These are phyloP conservation scores for Agrenia bidenticulata DNA, from an alignment of 2,888 invertebrate species.

Conservation along the genomic window DNA sequence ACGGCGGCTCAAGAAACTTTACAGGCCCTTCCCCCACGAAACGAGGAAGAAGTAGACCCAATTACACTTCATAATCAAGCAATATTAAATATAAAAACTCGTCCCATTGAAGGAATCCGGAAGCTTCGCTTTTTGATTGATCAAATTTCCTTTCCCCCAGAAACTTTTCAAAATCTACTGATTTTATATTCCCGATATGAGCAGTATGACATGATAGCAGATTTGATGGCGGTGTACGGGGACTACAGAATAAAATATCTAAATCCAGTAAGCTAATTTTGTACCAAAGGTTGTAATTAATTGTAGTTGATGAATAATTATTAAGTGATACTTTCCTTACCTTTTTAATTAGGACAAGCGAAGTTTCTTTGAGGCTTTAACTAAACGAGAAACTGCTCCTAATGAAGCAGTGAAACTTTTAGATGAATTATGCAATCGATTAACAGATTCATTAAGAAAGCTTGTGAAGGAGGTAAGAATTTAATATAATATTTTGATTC, in stretches of 20 bases:
- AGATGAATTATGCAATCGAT: slow-evolving; percentile 87
- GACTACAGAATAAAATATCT: slow-evolving; percentile 93
- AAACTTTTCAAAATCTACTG: slow-evolving; percentile 94
- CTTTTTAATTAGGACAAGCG: slow-evolving; percentile 70
- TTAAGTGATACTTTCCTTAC: background rate
- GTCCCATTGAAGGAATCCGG: slow-evolving; percentile 90
- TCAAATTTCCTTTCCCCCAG: slow-evolving; percentile 94
- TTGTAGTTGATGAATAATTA: background rate
- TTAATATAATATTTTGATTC: background rate
- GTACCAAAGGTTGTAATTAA: no score
- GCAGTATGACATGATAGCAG: slow-evolving; percentile 95
- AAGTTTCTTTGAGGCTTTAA: slow-evolving; percentile 93
- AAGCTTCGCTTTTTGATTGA: slow-evolving; percentile 90
- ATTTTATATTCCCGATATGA: slow-evolving; percentile 95
- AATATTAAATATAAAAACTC: slow-evolving; percentile 81
- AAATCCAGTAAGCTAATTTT: slow-evolving; percentile 67
- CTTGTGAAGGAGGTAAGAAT: slow-evolving; percentile 75
- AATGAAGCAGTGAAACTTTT: slow-evolving; percentile 95
- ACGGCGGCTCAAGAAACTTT: slow-evolving; percentile 83
- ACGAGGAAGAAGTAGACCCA: slow-evolving; percentile 95
- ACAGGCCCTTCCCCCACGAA: slow-evolving; percentile 86
- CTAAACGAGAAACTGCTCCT: slow-evolving; percentile 94
- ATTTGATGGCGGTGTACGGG: slow-evolving; percentile 95
- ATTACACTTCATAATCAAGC: slow-evolving; percentile 97
- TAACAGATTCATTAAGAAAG: slow-evolving; percentile 85